Conservation (phyloP, 2,888 invertebrate species). For the Luperina nickerlii region DNA sequence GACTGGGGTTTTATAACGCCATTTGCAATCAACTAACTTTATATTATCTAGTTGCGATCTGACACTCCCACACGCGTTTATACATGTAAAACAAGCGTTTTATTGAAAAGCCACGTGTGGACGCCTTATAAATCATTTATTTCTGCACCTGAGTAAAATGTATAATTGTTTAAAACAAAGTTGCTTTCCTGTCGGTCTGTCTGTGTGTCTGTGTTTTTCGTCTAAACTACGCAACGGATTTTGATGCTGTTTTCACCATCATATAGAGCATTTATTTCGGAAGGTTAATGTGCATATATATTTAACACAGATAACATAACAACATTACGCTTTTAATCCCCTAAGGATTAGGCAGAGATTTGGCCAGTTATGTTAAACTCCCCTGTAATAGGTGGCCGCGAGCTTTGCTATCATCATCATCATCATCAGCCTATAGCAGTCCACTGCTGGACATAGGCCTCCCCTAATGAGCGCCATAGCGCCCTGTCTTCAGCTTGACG, state of each 20-base stretch:
- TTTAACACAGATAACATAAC: not conserved
- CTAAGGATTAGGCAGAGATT: no score
- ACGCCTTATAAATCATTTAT: constrained; percentile 59
- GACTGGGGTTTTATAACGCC: constrained; percentile 55
- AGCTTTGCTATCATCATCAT: no score
- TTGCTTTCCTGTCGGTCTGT: not conserved
- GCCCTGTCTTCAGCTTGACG: no score
- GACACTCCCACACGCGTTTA: constrained; percentile 50
- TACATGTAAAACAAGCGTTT: constrained; percentile 34
- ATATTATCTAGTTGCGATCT: constrained; percentile 46
- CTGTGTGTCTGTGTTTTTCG: not conserved
- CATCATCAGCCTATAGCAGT: no score
- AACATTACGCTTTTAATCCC: no score
- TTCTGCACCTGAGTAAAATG: constrained; percentile 59
- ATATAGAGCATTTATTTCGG: not conserved
- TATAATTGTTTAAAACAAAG: not conserved
- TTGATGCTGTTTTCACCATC: not conserved
- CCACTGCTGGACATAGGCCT: no score
- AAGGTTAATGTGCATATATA: not conserved
- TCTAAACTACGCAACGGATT: not conserved
- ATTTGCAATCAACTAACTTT: constrained; percentile 53
- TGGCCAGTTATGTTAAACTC: no score
- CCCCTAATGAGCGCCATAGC: no score
- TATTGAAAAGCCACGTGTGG: constrained; percentile 53
- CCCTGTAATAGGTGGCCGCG: no score